phyloP scores from a whole-genome alignment of 1,140 invertebrate species.

The Phymorhynchus buccinoides region DNA sequence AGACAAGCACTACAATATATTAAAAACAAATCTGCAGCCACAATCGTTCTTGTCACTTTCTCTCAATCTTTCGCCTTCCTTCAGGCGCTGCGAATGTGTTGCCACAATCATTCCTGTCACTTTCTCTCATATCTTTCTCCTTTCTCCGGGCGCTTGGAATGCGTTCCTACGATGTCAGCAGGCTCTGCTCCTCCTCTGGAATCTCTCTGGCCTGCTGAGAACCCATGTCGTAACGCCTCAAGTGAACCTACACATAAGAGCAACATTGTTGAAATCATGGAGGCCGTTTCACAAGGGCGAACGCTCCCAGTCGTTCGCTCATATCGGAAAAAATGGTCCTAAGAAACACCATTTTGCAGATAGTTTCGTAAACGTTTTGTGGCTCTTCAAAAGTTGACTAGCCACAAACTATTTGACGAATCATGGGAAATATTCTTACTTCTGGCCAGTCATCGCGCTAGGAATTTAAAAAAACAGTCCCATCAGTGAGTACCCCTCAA shows the following conservation, averaged over 20 bases:
- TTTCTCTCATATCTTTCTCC: background rate
- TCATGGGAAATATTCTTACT: too few species aligned
- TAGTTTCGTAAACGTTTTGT: background rate
- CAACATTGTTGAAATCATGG: background rate
- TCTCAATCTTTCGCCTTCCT: background rate
- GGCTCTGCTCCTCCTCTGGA: slow-evolving; percentile 40
- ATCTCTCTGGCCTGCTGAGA: slow-evolving; percentile 58
- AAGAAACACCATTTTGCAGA: background rate
- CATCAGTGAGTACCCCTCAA: too few species aligned
- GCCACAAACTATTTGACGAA: background rate
- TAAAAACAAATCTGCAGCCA: background rate
- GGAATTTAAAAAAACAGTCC: too few species aligned
- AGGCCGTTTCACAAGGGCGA: background rate
- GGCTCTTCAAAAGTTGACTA: background rate
- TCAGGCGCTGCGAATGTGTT: background rate
- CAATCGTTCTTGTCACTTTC: background rate
- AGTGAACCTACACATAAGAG: slow-evolving; percentile 58
- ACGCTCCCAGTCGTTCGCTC: background rate
- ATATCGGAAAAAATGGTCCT: background rate
- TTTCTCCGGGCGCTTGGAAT: background rate
- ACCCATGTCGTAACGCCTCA: slow-evolving; percentile 57
- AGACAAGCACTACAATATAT: too few species aligned
- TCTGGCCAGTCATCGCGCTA: too few species aligned
- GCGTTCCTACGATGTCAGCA: slow-evolving; percentile 25
- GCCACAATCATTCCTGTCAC: background rate